Conservation (phyloP, 2,113 vertebrate genomes). For the Lepisosteus osseus region DNA sequence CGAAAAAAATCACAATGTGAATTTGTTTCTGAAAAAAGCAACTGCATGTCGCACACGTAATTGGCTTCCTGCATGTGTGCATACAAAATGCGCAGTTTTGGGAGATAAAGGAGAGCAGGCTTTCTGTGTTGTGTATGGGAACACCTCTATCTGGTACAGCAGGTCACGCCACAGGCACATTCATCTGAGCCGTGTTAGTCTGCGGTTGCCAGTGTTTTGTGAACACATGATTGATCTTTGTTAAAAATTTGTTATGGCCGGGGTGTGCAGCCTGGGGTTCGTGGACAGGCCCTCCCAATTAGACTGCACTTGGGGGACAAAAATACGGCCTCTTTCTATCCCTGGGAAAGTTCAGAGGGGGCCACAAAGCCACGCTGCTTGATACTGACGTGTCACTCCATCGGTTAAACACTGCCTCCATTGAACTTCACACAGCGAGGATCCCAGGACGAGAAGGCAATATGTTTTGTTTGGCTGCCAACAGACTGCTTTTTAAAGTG, state of each 20-base stretch:
- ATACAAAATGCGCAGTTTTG: too few species aligned
- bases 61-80: conserved; percentile 9
- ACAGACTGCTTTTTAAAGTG: neutral
- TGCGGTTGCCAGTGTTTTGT: conserved; percentile 41
- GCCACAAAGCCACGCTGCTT: conserved; percentile 11
- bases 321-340: conserved; percentile 34
- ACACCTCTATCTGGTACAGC: conserved; percentile 23
- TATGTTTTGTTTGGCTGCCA: neutral
- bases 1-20: neutral
- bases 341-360: conserved; percentile 43
- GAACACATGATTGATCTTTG: conserved; percentile 52
- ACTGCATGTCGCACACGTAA: neutral
- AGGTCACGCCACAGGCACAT: conserved; percentile 11
- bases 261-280: conserved; percentile 22
- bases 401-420: conserved; percentile 10
- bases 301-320: conserved; percentile 28
- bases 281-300: conserved; percentile 19
- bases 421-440: neutral
- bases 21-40: neutral
- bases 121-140: conserved; percentile 14
- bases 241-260: conserved; percentile 49
- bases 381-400: conserved; percentile 7
- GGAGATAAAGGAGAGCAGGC: conserved; percentile 13
- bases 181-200: conserved; percentile 30
- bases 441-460: neutral